Base-by-base conservation (phyloP, 2,113 vertebrate genomes). In the Cottus gobio region DNA sequence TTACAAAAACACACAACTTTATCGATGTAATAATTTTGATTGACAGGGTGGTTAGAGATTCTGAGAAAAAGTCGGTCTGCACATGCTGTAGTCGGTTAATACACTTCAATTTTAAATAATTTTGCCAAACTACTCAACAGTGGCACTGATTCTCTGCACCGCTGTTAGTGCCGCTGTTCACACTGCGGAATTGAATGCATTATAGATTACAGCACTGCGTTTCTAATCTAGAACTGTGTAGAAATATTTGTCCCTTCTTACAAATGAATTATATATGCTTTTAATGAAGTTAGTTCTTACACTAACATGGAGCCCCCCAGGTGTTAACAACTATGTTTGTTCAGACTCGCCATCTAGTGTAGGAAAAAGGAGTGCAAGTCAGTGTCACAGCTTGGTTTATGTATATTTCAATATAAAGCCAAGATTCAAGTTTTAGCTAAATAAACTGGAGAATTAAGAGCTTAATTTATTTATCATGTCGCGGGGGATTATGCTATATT, bases 291-390 rank as follows among this genome's bases (percentile, higher is more conserved):
- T 31, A 42, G 73, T 57, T 62, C 26, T 65, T 57, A 61, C 22
- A 71, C 24, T 13, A 7, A 64, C 57, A 8, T 3, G 46, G 26
- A 72, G 54, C n/a, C 24, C 26, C 58, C 16, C 11, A 26, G n/a
- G 52, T 56, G 52, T 12, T 15, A 57, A 11, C 13, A 36, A 37
- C 11, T 31, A 16, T 24, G 18, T 75, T 39, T 81, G 82, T 69
- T 26, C 68, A 89, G 80, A 79, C 62, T 71, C 71, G 82, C 90
- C 91, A 80, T 44, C 91, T 91, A 89, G 88, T 89, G 91, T 82
- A 9, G 2, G 26, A 61, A 71, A 12, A 26, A 28, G 9, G 48
- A 57, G 37, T 30, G 36, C 52, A 69, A 58, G 54, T 36, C 13
- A 66, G 44, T 16, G 64, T 46, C 15, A 28, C 11, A 39, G 10